Evolutionary conservation across 23 tunicate species (phyloP).

Genomic region (Halocynthia aurantium): DNA sequence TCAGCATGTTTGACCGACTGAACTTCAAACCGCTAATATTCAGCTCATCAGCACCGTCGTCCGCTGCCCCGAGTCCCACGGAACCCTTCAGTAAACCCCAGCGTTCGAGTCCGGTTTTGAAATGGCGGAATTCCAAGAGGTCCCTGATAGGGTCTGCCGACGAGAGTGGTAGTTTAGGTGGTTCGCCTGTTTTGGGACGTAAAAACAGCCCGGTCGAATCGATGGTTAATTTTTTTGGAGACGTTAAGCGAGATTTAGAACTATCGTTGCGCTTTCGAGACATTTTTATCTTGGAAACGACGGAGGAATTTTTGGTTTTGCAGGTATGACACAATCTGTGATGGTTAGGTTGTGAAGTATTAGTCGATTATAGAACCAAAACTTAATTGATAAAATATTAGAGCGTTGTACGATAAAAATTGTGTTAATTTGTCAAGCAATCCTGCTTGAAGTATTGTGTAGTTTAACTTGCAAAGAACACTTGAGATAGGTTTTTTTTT

Average conservation of each 20-base stretch:
- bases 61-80: constrained; percentile 21
- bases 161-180: not conserved
- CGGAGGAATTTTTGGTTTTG: constrained; percentile 24
- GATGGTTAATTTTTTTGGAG: constrained; percentile 57
- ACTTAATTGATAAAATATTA: no score
- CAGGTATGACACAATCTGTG: constrained; percentile 27
- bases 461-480: no score
- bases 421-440: no score
- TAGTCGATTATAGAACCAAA: no score
- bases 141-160: constrained; percentile 6
- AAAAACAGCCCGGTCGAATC: constrained; percentile 55
- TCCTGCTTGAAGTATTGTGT: no score
- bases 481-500: no score
- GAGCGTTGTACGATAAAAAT: no score
- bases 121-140: constrained; percentile 40
- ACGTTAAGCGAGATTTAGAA: constrained; percentile 53
- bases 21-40: constrained; percentile 46
- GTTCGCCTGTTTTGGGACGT: constrained; percentile 11
- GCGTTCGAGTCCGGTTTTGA: constrained; percentile 10
- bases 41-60: constrained; percentile 39
- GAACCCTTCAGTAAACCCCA: constrained; percentile 10
- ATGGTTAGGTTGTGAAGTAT: no score
- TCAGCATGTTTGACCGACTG: constrained; percentile 10
- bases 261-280: constrained; percentile 47
- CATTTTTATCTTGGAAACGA: constrained; percentile 50